Evolutionary conservation across 1,140 invertebrate species (phyloP), one percentile per base, ranked within the genome.

Genomic region (Lamellibrachia luymesi): DNA sequence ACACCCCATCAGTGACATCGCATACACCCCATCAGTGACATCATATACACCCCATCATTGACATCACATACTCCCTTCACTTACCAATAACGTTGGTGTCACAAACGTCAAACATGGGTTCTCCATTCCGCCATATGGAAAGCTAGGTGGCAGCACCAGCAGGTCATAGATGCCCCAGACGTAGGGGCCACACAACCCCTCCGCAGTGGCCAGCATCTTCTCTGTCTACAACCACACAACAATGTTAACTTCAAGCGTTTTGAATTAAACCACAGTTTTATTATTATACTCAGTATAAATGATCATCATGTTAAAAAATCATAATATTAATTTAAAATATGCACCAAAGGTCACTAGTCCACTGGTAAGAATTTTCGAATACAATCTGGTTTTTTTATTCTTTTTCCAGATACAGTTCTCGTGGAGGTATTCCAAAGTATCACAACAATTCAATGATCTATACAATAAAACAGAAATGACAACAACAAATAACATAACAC

Each of bases 41-140:
- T 91, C 6, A 49, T 5, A 49, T n/a, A 6, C 25, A 49, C 80
- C 80, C 80, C 80, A 17, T 90, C 38, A 38, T 0, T 38, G 38
- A 17, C 91, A 91, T 49, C 17, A 91, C 92, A 92, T 17, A 7
- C 51, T 17, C 38, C 50, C 90, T n/a, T 49, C 51, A 95, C 96
- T 97, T 95, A 97, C 97, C 95, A 99, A 95, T 92, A 98, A 94
- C 1, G 98, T 99, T 1, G 99, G 98, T 0, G 98, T 99, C 0
- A 99, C 97, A 97, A 99, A 99, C 1, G 98, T 99, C 27, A 99
- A 96, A 96, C 98, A 99, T 0, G 99, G 99, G 97, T 99, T 99
- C 96, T 99, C 99, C 98, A 99, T 99, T 51, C 99, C 99, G 4
- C 99, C 99, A 96, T 97, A 99, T 22, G 98, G 98, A 97, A 99